A percentile compares a stretch with the other conserved stretches of the same genome.
These are phyloP conservation scores for Charanyca ferruginea DNA, from an alignment of 2,888 invertebrate genomes.

Conservation along the genomic window DNA sequence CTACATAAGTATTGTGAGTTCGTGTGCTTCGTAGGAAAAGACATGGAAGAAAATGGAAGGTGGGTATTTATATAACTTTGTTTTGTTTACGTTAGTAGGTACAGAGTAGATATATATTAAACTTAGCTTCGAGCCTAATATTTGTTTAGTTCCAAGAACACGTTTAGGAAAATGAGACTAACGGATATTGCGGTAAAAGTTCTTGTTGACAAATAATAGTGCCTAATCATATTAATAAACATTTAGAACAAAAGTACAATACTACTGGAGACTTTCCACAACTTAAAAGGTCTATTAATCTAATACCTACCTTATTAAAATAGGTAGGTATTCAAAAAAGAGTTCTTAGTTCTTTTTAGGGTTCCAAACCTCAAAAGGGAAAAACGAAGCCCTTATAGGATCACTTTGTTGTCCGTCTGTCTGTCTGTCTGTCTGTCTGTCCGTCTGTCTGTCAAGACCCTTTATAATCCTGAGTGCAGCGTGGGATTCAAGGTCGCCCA, in stretches of 20 bases:
- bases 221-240: background rate
- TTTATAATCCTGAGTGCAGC: no score
- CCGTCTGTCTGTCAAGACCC: no score
- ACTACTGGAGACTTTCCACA: background rate
- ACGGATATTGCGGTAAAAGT: background rate
- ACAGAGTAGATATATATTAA: background rate
- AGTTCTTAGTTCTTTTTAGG: no score
- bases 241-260: background rate
- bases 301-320: background rate
- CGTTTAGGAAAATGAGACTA: slow-evolving; percentile 5
- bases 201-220: slow-evolving; percentile 11
- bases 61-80: slow-evolving; percentile 20
- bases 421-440: no score
- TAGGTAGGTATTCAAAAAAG: no score
- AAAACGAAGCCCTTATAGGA: no score
- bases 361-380: no score
- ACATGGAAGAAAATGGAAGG: slow-evolving; percentile 57
- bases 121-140: background rate
- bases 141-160: slow-evolving; percentile 9
- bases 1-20: background rate
- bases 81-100: slow-evolving; percentile 8
- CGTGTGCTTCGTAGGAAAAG: background rate
- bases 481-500: no score
- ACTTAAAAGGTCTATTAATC: background rate
- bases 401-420: no score